A percentile compares a stretch with the other conserved stretches of the same genome.
Conservation (phyloP, 2,113 vertebrate species). For the Xyliphius kryptos region DNA sequence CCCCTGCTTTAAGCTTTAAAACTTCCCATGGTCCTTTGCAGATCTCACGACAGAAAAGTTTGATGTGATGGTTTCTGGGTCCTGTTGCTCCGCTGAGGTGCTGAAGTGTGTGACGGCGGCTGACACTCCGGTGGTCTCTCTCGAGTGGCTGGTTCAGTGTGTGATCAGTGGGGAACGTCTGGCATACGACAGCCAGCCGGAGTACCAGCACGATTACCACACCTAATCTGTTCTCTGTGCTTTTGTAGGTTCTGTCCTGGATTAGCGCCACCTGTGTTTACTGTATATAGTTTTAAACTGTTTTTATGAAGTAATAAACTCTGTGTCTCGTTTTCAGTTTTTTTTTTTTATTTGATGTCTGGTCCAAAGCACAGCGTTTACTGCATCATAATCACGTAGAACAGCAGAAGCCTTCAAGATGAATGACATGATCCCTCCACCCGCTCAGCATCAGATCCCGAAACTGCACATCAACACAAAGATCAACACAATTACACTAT, state of each 20-base stretch:
- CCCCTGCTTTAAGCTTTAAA: no score
- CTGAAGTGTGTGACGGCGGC: slow-evolving; percentile 72
- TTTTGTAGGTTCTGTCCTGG: slow-evolving; percentile 67
- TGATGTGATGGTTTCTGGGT: slow-evolving; percentile 81
- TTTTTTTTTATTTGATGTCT: no score
- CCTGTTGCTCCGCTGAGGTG: slow-evolving; percentile 70
- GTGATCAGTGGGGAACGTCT: slow-evolving; percentile 79
- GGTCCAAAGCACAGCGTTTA: no score
- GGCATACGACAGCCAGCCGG: slow-evolving; percentile 74
- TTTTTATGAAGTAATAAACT: slow-evolving; percentile 82
- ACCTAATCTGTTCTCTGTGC: slow-evolving; percentile 2
- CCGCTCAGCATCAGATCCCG: slow-evolving; percentile 20
- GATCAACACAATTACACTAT: neutral
- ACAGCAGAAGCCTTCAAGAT: neutral
- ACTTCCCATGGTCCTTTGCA: no score
- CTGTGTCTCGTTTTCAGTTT: slow-evolving; percentile 74
- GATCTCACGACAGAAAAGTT: slow-evolving; percentile 78
- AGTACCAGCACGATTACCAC: slow-evolving; percentile 72
- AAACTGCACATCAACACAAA: slow-evolving; percentile 22
- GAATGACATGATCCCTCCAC: neutral
- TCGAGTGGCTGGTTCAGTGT: slow-evolving; percentile 94
- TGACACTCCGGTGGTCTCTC: slow-evolving; percentile 78
- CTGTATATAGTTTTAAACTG: slow-evolving; percentile 88
- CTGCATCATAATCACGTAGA: no score
- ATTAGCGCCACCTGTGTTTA: slow-evolving; percentile 75